Base-by-base conservation (phyloP, 2,888 invertebrate species). In the Mylabris sibirica region DNA sequence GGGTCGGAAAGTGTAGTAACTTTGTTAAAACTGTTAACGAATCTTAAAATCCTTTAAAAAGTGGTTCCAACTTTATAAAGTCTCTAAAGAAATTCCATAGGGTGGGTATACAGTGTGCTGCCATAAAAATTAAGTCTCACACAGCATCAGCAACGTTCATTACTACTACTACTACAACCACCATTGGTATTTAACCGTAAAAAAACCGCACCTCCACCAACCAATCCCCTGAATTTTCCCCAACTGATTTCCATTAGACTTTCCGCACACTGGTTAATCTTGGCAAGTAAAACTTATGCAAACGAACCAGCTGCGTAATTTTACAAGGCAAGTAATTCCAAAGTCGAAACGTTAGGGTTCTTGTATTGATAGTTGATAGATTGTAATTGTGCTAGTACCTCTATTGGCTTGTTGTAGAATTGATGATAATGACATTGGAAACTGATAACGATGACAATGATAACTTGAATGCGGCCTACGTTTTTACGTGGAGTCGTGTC, bases 201-300 rank as follows among this genome's bases (percentile, higher is more conserved):
- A 83, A 83, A 83, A 81, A 72, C 77, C 22, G 49, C 49, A 68
- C 72, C 71, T 68, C 67, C 63, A 65, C 69, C 66, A 20, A 71
- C 77, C 68, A 66, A 74, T 74, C 72, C 70, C 67, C 8, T 35
- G 59, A 67, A 65, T 61, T 53, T 53, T 60, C 68, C 63, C 64
- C 69, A n/a, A 61, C 69, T 78, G 79, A 80, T 84, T 49, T 83
- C 83, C 83, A 83, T 83, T 83, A 84, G 83, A 83, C 83, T 83
- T 84, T 83, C 81, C 79, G 78, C 78, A 79, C 80, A 81, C 79
- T 84, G 20, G 84, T 84, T 85, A 84, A 85, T 85, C 84, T 84
- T 83, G 82, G 82, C 83, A 84, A 84, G 84, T 84, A 84, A 84
- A 85, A 85, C 83, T 84, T 84, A 85, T 84, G 84, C 84, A 84